phyloP scores from a whole-genome alignment of 2,888 invertebrate species.

The Sepioteuthis lessoniana region DNA sequence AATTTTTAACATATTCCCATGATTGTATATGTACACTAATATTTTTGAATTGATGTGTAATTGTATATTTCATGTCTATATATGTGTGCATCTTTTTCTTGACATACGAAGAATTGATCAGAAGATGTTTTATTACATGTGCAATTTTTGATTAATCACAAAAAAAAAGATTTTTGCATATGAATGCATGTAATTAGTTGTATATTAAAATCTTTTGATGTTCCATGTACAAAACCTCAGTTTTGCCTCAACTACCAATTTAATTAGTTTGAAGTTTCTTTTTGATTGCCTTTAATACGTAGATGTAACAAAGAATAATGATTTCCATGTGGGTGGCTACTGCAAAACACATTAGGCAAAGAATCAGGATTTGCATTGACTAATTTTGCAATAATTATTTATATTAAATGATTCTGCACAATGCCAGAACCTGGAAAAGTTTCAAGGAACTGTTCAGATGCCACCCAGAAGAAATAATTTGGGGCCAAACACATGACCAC shows the following conservation, averaged over 20 bases:
- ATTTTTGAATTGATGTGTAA: background rate
- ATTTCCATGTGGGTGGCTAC: background rate
- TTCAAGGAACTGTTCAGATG: background rate
- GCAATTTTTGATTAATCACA: background rate
- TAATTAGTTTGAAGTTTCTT: constrained; percentile 23
- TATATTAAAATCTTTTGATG: constrained; percentile 10
- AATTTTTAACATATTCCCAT: background rate
- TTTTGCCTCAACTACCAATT: background rate
- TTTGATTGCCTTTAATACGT: background rate
- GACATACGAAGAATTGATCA: background rate
- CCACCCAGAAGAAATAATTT: background rate
- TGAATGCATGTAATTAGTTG: background rate
- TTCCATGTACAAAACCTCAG: background rate
- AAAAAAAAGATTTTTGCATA: background rate
- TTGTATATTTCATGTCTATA: background rate
- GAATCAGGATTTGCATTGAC: background rate
- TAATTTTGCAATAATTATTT: background rate
- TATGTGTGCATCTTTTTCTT: background rate
- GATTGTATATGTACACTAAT: no score
- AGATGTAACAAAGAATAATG: constrained; percentile 18
- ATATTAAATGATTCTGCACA: background rate
- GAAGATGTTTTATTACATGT: background rate
- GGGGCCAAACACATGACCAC: background rate
- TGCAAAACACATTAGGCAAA: background rate
- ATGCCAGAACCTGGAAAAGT: background rate